Percentiles rank a stretch among this genome's conserved stretches.
phyloP scores from a whole-genome alignment of 1,140 invertebrate genomes.

The Neodiprion virginianus region DNA sequence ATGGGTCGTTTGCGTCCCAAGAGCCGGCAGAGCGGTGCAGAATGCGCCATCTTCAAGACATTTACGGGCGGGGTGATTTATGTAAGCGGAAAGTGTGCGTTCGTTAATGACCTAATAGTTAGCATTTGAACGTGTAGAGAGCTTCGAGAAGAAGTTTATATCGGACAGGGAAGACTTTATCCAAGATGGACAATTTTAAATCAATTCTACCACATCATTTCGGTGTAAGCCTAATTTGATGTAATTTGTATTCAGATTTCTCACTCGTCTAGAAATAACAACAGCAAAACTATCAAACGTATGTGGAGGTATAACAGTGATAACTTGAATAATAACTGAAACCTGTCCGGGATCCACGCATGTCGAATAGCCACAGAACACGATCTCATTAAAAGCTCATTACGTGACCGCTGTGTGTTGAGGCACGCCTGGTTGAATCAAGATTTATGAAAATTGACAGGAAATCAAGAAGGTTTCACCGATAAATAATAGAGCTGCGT shows the following conservation, averaged over 20 bases:
- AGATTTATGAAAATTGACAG: not conserved
- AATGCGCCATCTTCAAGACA: not conserved
- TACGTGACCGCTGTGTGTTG: not conserved
- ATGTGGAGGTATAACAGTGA: not conserved
- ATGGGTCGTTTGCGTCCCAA: not conserved
- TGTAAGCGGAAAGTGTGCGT: not conserved
- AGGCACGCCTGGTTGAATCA: not conserved
- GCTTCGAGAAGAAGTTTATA: conserved; percentile 6
- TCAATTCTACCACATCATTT: not conserved
- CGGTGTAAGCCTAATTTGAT: not conserved
- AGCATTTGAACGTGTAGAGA: not conserved
- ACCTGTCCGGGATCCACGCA: not conserved
- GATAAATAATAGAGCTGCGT: not conserved
- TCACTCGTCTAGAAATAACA: not conserved
- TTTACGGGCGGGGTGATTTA: conserved; percentile 9
- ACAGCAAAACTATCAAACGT: not conserved
- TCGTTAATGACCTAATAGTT: conserved; percentile 15
- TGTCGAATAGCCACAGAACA: not conserved
- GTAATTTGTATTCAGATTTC: not conserved
- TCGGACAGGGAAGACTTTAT: conserved; percentile 8
- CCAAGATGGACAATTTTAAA: not conserved
- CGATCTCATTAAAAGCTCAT: not conserved
- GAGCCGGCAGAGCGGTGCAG: not conserved
- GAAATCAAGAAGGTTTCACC: not conserved
- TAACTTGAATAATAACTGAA: not conserved